Base-by-base conservation (phyloP, 2,113 vertebrate species). In the Meriones unguiculatus region DNA sequence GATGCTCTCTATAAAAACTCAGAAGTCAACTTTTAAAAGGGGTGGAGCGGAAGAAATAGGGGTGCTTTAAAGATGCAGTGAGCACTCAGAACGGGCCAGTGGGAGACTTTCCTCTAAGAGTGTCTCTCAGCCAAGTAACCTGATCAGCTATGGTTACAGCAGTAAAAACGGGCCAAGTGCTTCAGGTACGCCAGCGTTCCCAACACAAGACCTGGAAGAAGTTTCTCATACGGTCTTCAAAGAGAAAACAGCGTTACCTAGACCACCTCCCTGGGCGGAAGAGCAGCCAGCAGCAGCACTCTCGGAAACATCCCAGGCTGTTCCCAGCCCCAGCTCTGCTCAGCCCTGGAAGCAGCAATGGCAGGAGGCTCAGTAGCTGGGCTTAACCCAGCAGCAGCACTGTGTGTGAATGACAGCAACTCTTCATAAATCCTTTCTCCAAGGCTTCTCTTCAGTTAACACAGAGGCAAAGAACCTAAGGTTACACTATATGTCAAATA, bases 281-380 rank as follows among this genome's bases (percentile, higher is more conserved):
- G 22, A 57, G 54, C 32, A 52, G 14, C 78, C 75, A 81, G 41
- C 20, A 69, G 54, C n/a, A 1, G 8, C 62, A 22, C 38, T 28
- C 62, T 3, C n/a, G 65, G 85, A 76, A 15, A 3, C 4, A 41
- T 32, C 2, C 64, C 70, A 30, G 41, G n/a, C 7, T 24, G 2
- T n/a, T 38, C 54, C 69, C 38, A 46, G 17, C 7, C 73, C 59
- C n/a, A 9, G 17, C n/a, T 15, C 30, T 46, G 46, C 57, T 57
- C 1, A 50, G 3, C 50, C n/a, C 20, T 0, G 1, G 38, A 28
- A 17, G 24, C 6, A 20, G n/a, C 3, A 2, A 1, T 13, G 10
- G 24, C 2, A 46, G 78, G 50, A 62, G 20, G 25, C 57, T 24
- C 59, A 14, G 30, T 2, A 3, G n/a, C 15, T 77, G 30, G 15